Evolutionary conservation across 2,113 vertebrate genomes (phyloP), one percentile per base, ranked within the genome.

Genomic region (Caretta caretta): DNA sequence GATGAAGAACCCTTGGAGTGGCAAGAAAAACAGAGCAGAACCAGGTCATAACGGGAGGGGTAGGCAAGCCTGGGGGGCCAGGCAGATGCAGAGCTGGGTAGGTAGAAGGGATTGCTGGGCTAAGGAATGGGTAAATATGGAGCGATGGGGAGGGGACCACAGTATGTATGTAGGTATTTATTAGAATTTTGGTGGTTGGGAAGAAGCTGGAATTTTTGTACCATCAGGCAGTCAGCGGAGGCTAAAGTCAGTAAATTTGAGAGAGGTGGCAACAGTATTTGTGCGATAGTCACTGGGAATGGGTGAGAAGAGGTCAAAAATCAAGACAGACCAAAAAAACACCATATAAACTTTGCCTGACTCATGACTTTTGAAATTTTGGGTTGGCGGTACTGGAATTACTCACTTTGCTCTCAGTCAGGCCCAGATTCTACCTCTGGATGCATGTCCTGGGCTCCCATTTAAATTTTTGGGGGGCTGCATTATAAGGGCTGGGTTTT

Each of bases 261-360:
- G 27, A 86, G 3, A 35, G 35, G 31, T 25, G 48, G 19, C 29
- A 62, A 80, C 90, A 24, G 51, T 46, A 14, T 57, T 24, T 54
- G 53, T 54, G 53, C 51, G 6, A 54, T 54, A 54, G 53, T 54
- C 17, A 11, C 16, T n/a, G 72, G 49, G 11, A 1, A 0, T 69
- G 49, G 38, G 54, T 35, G 8, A 5, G 86, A 84, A 93, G n/a
- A 17, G 83, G 53, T 93, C 86, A 82, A 42, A 94, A 92, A 80
- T 93, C 86, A 84, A 92, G 82, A 69, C 9, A 69, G 27, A 76
- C 69, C 11, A 31, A 89, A 56, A 59, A 65, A 42, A 35, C 31
- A 57, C 87, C 93, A 90, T 49, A 78, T 11, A 84, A 17, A 29
- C 53, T 78, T 24, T 86, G 10, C 82, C 19, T 93, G 82, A 94